Evolutionary conservation across 1,140 invertebrate genomes (phyloP), one percentile per base, ranked within the genome.

Genomic region (Heterodera carotae): DNA sequence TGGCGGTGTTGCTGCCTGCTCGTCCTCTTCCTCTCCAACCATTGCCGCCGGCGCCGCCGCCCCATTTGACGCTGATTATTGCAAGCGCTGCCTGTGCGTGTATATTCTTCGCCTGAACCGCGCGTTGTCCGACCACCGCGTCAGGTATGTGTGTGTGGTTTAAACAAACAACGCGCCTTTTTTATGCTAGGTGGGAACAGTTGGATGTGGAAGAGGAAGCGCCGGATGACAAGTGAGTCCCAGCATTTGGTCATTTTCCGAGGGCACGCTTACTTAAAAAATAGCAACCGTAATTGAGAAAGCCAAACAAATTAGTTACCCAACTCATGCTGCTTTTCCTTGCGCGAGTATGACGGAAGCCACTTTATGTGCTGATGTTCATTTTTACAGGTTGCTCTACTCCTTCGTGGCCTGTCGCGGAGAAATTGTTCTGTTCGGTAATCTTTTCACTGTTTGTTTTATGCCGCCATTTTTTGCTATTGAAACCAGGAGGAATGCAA

Each of bases 361-460:
- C n/a, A n/a, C n/a, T n/a, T n/a, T n/a, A n/a, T n/a, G n/a, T n/a
- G n/a, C n/a, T n/a, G n/a, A n/a, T n/a, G n/a, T n/a, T 27, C 48
- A 72, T 15, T 22, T 64, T 74, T 64, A 31, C 22, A 56, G 94
- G 71, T 93, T 96, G 77, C 91, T 96, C 73, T 96, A 96, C 86
- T 93, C 94, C 18, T 89, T 97, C 66, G 92, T 96, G 2, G 90
- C 92, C 70, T 95, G 94, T 64, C 92, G 93, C 84, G 93, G 93
- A 27, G 95, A 97, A 90, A 88, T 97, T 22, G 93, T 97, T 67
- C 92, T 98, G 89, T 97, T 97, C 90, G 95, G 72, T 74, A 74
- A 94, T n/a, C n/a, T n/a, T n/a, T n/a, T n/a, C n/a, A n/a, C n/a
- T n/a, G n/a, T n/a, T n/a, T n/a, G n/a, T n/a, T n/a, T n/a, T n/a